Conservation (phyloP, 92 coral and sea anemone species). For the Montipora capitata region DNA sequence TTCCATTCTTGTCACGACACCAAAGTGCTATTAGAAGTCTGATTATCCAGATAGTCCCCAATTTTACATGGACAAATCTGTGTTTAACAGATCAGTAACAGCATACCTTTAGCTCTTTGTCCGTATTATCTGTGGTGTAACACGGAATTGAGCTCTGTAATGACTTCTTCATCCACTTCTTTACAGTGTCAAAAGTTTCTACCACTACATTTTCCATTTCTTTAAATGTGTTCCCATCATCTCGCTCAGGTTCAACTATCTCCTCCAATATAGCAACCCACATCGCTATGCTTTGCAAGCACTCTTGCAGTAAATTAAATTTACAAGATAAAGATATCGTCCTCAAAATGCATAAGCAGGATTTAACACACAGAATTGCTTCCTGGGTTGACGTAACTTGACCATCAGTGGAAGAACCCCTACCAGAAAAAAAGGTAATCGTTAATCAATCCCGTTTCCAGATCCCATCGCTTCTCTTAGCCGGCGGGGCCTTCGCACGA, state of each 20-base stretch:
- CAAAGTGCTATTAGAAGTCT: too few species aligned
- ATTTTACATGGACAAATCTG: neutral
- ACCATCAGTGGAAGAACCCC: neutral
- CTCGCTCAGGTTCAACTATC: constrained; percentile 3
- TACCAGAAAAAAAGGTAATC: neutral
- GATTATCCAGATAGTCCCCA: neutral
- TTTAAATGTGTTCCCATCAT: neutral
- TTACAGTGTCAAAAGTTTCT: constrained; percentile 41
- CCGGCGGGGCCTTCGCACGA: too few species aligned
- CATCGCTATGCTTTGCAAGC: constrained; percentile 25
- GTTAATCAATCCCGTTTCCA: neutral
- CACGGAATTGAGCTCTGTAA: neutral
- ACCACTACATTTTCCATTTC: constrained; percentile 10
- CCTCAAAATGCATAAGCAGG: constrained; percentile 21
- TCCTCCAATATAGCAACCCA: constrained; percentile 15
- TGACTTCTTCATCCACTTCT: constrained; percentile 31
- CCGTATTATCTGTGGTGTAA: neutral
- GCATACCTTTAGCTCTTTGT: constrained; percentile 49
- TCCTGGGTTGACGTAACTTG: neutral
- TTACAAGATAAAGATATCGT: neutral
- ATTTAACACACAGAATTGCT: constrained; percentile 11
- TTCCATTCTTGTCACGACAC: neutral
- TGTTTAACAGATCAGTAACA: neutral
- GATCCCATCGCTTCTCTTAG: too few species aligned
- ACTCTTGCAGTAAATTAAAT: constrained; percentile 5